Base-by-base conservation (phyloP, 2,113 vertebrate species). In the Pangasianodon hypophthalmus region DNA sequence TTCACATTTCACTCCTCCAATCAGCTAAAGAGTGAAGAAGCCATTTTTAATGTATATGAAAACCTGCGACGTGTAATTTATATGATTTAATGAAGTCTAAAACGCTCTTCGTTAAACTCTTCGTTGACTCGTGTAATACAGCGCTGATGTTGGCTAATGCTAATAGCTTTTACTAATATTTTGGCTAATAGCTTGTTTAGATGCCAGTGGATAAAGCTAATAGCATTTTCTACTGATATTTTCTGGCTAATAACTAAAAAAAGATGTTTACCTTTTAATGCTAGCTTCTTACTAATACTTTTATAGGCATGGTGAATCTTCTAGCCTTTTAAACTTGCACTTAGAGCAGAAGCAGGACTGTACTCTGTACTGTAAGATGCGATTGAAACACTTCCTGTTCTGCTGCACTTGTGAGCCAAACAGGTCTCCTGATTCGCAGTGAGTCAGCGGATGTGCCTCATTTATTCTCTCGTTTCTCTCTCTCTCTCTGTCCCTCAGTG, bases 341-440 rank as follows among this genome's bases (percentile, higher is more conserved):
- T 7, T 37, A n/a, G 13, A 32, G 64, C 64, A 67, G 67, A 37
- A 79, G 75, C 19, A 48, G 44, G 3, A 50, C 44, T 80, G 44
- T 50, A 14, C 44, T 37, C 37, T 80, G 77, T 80, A 48, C 26
- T 80, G 77, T 8, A 24, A 89, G 73, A 69, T 89, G 87, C 32
- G 26, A 64, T 81, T 67, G 88, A 84, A 89, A 87, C 44, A 69
- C 67, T 86, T 73, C 64, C 85, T 86, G 29, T 73, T 86, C 67
- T 73, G 85, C 48, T 1, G 5, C 8, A 11, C 50, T 52, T 13
- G 50, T 32, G 84, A 86, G 83, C 56, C 83, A 41, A 84, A 44
- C 41, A 85, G 58, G 24, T 46, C 83, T 85, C 41, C 58, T 62
- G 83, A 85, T 44, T 62, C 58, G 60, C 60, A 64, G 26, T 64